These are phyloP conservation scores for Candoia aspera DNA, from an alignment of 2,113 vertebrate genomes.

Conservation along the genomic window DNA sequence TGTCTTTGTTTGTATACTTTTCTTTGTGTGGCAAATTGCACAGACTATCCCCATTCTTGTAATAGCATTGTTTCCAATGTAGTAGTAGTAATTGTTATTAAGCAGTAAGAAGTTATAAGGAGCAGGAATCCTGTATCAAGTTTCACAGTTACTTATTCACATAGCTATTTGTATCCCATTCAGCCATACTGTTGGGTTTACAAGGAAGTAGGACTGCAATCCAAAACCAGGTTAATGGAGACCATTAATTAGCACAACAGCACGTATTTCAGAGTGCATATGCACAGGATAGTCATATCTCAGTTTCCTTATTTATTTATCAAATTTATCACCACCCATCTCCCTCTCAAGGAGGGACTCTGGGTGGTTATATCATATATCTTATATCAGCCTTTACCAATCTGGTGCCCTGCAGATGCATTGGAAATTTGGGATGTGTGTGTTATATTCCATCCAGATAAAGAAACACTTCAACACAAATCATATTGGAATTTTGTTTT, in stretches of 20 bases:
- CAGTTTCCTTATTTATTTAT: no score
- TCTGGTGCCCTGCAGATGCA: not conserved
- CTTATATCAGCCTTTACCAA: no score
- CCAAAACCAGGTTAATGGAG: not conserved
- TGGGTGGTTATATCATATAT: no score
- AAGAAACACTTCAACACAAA: constrained; percentile 3
- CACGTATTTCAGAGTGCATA: not conserved
- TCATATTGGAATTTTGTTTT: not conserved
- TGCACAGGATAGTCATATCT: not conserved
- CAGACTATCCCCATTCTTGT: not conserved
- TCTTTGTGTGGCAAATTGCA: not conserved
- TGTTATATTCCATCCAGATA: not conserved
- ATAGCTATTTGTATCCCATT: not conserved
- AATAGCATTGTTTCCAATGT: not conserved
- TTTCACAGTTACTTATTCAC: not conserved
- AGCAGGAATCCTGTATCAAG: not conserved
- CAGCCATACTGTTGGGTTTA: not conserved
- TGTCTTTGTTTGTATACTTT: not conserved
- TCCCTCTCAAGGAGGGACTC: no score
- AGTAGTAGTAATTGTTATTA: not conserved
- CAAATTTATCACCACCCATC: no score
- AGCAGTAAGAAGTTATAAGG: not conserved
- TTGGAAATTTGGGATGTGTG: not conserved
- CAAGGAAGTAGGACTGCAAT: not conserved
- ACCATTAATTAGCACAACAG: not conserved